Evolutionary conservation across 2,888 invertebrate genomes (phyloP), one percentile per base, ranked within the genome.

Genomic region (Malachius bipustulatus): DNA sequence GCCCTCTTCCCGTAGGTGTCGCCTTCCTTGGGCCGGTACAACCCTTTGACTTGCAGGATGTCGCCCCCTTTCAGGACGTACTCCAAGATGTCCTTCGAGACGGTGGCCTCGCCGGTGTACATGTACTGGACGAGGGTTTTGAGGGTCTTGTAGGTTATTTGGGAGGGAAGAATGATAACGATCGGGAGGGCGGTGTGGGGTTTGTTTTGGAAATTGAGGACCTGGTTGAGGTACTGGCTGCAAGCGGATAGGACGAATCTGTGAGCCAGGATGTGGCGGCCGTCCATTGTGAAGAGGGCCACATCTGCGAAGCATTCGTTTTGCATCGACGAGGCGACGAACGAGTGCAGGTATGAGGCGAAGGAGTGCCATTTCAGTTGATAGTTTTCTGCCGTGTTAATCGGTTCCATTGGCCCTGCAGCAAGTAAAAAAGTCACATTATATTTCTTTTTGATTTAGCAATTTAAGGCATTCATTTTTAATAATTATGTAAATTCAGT

Each of bases 361-460:
- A 83, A 85, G 46, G 84, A 84, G 62, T 85, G 82, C 87, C 87
- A 87, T 69, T 87, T 87, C 35, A 87, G 68, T 63, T 87, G 85
- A 62, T 85, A 87, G 51, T 84, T 87, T 62, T 68, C 66, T 68
- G 70, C 70, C 49, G 14, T n/a, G n/a, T n/a, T n/a, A n/a, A n/a
- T n/a, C n/a, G n/a, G n/a, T n/a, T n/a, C n/a, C n/a, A n/a, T n/a
- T n/a, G n/a, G n/a, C n/a, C n/a, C n/a, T n/a, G n/a, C n/a, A n/a
- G n/a, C n/a, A n/a, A n/a, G n/a, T n/a, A n/a, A n/a, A n/a, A n/a
- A n/a, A n/a, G n/a, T n/a, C n/a, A n/a, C n/a, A n/a, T n/a, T n/a
- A n/a, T n/a, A n/a, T n/a, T n/a, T n/a, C n/a, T n/a, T n/a, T n/a
- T n/a, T n/a, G n/a, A n/a, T n/a, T n/a, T n/a, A n/a, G n/a, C n/a